A percentile compares a stretch with the other conserved stretches of the same genome.
These are phyloP conservation scores for Parauchenoglanis punctatus DNA, from an alignment of 2,797 vertebrate species.

Conservation along the genomic window DNA sequence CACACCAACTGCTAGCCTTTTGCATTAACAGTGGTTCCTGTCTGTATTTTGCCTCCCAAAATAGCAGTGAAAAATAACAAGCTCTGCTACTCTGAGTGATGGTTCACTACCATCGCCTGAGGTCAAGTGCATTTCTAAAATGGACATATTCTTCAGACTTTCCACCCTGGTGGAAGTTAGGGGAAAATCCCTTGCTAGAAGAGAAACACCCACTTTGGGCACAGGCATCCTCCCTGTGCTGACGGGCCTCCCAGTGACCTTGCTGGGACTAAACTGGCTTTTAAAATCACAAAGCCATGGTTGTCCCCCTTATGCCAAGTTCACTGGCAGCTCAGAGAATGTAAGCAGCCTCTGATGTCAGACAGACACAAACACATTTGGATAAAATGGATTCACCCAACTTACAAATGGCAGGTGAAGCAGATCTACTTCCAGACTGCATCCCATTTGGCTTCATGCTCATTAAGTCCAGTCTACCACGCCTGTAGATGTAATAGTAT, in stretches of 20 bases:
- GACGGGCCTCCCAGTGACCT: slow-evolving; percentile 43
- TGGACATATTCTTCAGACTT: slow-evolving; percentile 47
- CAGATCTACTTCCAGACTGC: not conserved
- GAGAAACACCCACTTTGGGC: slow-evolving; percentile 42
- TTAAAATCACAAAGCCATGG: slow-evolving; percentile 56
- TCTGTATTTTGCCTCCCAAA: slow-evolving; percentile 32
- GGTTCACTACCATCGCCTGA: slow-evolving; percentile 39
- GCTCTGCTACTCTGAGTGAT: slow-evolving; percentile 36
- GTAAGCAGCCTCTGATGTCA: slow-evolving; percentile 30
- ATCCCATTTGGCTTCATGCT: not conserved
- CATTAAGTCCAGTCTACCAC: not conserved
- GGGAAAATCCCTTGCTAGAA: slow-evolving; percentile 48
- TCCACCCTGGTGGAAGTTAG: slow-evolving; percentile 42
- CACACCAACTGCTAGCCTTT: slow-evolving; percentile 19
- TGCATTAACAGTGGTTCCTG: slow-evolving; percentile 31
- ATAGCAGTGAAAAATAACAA: slow-evolving; percentile 55
- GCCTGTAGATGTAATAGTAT: no score
- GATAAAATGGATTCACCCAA: not conserved
- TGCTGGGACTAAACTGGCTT: slow-evolving; percentile 34
- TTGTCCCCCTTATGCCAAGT: slow-evolving; percentile 46
- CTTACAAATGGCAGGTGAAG: not conserved
- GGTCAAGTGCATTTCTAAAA: slow-evolving; percentile 54
- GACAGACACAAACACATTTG: slow-evolving; percentile 44
- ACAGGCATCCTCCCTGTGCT: slow-evolving; percentile 31
- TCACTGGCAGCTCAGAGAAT: slow-evolving; percentile 36